Conservation (phyloP, 2,797 vertebrate genomes). For the Neosilurus mollespiculum region DNA sequence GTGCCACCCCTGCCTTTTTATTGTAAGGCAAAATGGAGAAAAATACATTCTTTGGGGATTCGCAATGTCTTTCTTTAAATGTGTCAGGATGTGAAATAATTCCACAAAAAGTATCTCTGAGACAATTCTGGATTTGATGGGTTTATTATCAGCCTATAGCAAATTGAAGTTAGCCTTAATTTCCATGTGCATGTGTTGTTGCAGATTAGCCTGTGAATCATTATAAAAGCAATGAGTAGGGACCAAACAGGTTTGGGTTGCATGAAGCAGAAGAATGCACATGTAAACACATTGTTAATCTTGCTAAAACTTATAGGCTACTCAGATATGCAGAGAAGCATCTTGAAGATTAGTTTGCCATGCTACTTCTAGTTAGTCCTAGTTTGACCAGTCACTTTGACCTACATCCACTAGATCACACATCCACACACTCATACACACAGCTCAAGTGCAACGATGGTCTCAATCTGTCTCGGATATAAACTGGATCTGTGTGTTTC, state of each 20-base stretch:
- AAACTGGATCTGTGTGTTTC: constrained; percentile 11
- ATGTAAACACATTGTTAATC: not conserved
- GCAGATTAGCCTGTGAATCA: not conserved
- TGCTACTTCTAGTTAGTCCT: not conserved
- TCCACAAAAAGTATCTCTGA: constrained; percentile 1
- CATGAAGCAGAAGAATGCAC: not conserved
- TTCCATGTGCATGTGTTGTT: constrained; percentile 9
- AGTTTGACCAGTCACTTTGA: not conserved
- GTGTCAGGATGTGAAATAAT: constrained; percentile 4
- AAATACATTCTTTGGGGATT: not conserved
- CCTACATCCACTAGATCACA: not conserved
- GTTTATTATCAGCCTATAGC: constrained; percentile 1
- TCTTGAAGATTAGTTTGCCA: not conserved
- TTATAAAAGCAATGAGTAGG: not conserved
- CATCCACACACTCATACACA: not conserved
- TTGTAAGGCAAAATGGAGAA: not conserved
- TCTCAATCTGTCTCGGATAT: not conserved
- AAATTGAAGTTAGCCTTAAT: not conserved
- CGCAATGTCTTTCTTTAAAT: not conserved
- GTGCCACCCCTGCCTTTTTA: not conserved
- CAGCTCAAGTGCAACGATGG: not conserved
- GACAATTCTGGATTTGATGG: constrained; percentile 1
- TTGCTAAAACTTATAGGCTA: not conserved
- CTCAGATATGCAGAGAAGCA: not conserved
- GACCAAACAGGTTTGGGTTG: not conserved